These are phyloP conservation scores for Hydropsyche betteni DNA, from an alignment of 2,888 invertebrate genomes.

Conservation along the genomic window DNA sequence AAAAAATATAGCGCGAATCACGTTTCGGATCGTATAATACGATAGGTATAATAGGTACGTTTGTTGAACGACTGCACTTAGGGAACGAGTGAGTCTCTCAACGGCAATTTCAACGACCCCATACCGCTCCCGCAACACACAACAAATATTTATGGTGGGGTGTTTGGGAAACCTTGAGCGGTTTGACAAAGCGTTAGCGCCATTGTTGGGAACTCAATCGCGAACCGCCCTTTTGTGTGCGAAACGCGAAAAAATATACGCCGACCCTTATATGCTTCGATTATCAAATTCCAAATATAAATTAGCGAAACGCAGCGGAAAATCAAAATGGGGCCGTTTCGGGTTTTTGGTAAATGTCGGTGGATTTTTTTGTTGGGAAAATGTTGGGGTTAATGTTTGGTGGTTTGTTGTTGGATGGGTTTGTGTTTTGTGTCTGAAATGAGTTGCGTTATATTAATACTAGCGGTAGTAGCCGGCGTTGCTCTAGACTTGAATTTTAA, in stretches of 20 bases:
- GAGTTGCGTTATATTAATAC: too few species aligned
- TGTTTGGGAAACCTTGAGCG: slow-evolving; percentile 23
- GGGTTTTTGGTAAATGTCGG: neutral
- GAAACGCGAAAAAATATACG: slow-evolving; percentile 19
- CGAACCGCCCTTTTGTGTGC: slow-evolving; percentile 23
- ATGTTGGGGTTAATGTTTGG: too few species aligned
- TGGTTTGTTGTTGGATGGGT: too few species aligned
- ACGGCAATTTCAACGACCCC: neutral
- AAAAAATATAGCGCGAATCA: too few species aligned
- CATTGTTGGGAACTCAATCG: slow-evolving; percentile 31
- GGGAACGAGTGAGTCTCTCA: neutral
- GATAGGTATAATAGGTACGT: too few species aligned
- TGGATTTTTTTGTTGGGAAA: too few species aligned
- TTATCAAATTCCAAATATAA: slow-evolving; percentile 27
- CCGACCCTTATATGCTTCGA: slow-evolving; percentile 33
- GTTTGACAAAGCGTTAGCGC: slow-evolving; percentile 28
- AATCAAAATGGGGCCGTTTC: slow-evolving; percentile 7
- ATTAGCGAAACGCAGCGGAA: too few species aligned
- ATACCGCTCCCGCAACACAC: slow-evolving; percentile 1
- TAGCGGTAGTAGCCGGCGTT: too few species aligned
- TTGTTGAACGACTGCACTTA: too few species aligned
- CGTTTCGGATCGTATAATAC: too few species aligned
- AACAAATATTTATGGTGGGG: slow-evolving; percentile 32
- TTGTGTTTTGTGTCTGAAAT: too few species aligned
- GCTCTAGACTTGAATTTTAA: too few species aligned